Percentiles rank a stretch among this genome's conserved stretches.
Evolutionary conservation across 2,797 vertebrate species (phyloP).

Genomic region (Enteromius trimaculatus): DNA sequence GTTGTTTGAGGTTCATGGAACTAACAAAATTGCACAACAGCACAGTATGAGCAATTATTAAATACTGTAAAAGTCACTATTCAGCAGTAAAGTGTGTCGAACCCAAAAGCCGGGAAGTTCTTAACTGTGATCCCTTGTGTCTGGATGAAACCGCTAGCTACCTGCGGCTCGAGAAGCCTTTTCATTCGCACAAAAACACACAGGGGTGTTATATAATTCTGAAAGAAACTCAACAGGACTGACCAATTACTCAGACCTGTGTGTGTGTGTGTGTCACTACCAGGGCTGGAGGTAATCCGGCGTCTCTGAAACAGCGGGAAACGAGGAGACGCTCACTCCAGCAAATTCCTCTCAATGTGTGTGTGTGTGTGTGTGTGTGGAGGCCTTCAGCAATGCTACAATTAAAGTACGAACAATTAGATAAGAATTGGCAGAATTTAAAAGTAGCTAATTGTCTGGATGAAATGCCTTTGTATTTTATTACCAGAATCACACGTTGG

Average conservation of each 20-base stretch:
- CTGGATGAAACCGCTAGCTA: conserved; percentile 31
- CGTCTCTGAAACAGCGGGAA: conserved; percentile 47
- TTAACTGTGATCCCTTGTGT: conserved; percentile 12
- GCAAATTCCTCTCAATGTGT: conserved; percentile 43
- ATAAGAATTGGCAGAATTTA: conserved; percentile 3
- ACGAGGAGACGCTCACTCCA: conserved; percentile 26
- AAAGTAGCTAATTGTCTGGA: neutral
- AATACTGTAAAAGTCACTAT: conserved; percentile 14
- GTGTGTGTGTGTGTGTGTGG: neutral
- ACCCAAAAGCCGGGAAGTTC: neutral
- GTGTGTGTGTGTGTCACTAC: conserved; percentile 12
- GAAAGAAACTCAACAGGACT: conserved; percentile 30
- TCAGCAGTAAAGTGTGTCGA: conserved; percentile 23
- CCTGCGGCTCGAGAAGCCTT: conserved; percentile 1
- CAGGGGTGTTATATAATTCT: conserved; percentile 31
- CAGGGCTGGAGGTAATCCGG: conserved; percentile 44
- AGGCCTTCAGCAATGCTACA: conserved; percentile 19
- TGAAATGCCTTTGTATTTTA: neutral
- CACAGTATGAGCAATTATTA: neutral
- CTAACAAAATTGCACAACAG: neutral
- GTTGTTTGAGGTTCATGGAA: neutral
- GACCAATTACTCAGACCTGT: conserved; percentile 32
- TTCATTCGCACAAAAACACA: conserved; percentile 34
- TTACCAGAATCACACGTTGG: neutral
- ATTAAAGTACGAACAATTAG: conserved; percentile 10